Evolutionary conservation across 2,888 invertebrate species (phyloP), one percentile per base, ranked within the genome.

Genomic region (Spodoptera exigua): DNA sequence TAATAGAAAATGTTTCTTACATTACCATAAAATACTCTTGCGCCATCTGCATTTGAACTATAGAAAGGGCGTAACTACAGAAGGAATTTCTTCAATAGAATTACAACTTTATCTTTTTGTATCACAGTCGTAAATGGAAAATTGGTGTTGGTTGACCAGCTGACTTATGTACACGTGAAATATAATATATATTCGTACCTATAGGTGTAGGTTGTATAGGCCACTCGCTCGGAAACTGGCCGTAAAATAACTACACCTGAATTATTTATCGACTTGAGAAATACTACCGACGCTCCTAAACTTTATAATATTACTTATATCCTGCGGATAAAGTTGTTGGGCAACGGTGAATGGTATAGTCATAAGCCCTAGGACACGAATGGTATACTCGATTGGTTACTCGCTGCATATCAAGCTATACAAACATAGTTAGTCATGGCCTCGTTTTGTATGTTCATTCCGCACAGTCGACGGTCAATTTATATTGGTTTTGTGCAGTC

Each of bases 201-300:
- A 27, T 1, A 1, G n/a, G 9, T 27, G 27, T 27, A 27, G 1
- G 0, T 9, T 27, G 27, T 34, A 9, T 16, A 11, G 17, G 41
- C 37, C 36, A 14, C 44, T 37, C 48, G 40, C 14, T 71, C 48
- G 52, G 47, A 52, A 48, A 71, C 36, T 47, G 17, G 66, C 40
- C 21, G 34, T 39, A 47, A 40, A 40, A 17, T n/a, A n/a, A n/a
- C n/a, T 10, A 48, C 54, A 72, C 46, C 69, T 73, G 68, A 60
- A 69, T 69, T 60, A 73, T 69, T 55, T 7, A 69, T 52, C 13
- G 60, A 7, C 41, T 73, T 73, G 55, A 48, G 74, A 73, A 69
- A 60, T 41, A 32, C 36, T 37, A 13, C 14, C 27, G 16, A 13
- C 7, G 32, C 21, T 13, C 21, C 11, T 41, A 53, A 67, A 73